Evolutionary conservation across 37 sponge, comb jelly and placozoan species (phyloP).

Genomic region (Hexactinellida sp.): DNA sequence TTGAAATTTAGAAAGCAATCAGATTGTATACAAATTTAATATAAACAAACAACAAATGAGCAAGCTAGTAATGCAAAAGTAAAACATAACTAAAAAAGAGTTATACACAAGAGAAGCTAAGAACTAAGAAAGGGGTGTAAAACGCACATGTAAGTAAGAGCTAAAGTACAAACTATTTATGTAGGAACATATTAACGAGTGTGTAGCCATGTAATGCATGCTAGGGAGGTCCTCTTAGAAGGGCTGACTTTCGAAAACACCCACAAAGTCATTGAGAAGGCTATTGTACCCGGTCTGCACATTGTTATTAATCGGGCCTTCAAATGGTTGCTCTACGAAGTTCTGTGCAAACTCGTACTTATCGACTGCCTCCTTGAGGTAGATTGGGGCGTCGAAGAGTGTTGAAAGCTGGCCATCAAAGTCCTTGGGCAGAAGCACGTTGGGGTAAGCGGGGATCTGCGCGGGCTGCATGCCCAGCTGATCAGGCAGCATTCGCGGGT

Average conservation of each 20-base stretch:
- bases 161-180: background rate
- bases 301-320: background rate
- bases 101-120: background rate
- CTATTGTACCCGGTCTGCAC: background rate
- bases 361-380: background rate
- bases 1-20: too few relatives aligned
- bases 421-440: background rate
- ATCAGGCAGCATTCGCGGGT: background rate
- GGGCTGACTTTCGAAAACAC: background rate
- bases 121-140: background rate
- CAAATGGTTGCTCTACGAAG: background rate
- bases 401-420: background rate
- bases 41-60: background rate
- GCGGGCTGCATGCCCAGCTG: background rate
- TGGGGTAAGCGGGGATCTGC: background rate
- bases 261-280: background rate
- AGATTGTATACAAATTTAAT: too few relatives aligned
- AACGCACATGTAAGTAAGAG: background rate
- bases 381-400: background rate
- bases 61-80: too few relatives aligned
- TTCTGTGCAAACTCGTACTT: slow-evolving; percentile 4
- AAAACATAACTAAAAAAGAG: background rate
- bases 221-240: background rate
- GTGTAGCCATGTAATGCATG: background rate
- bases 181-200: background rate